Percentiles rank a stretch among this genome's conserved stretches.
These are phyloP conservation scores for Beris morrisii DNA, from an alignment of 2,888 invertebrate species.

Conservation along the genomic window DNA sequence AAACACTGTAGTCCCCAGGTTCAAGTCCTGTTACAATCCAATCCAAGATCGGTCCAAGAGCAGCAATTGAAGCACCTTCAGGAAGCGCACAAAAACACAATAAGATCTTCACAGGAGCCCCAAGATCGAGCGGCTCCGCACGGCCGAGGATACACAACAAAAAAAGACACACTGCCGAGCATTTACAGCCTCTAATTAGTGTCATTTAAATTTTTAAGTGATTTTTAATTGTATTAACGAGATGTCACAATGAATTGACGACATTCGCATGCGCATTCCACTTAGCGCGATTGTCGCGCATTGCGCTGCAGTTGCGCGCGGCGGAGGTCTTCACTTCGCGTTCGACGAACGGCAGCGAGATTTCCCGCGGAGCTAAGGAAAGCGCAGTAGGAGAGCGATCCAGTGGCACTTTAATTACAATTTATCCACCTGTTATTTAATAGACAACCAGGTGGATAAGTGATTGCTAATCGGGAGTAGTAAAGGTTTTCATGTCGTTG, in stretches of 20 bases:
- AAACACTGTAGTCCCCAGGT: background rate
- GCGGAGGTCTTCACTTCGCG: background rate
- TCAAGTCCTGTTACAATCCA: background rate
- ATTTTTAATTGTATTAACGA: slow-evolving; percentile 44
- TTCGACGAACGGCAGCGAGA: slow-evolving; percentile 7
- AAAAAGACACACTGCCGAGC: slow-evolving; percentile 14
- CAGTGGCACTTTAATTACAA: slow-evolving; percentile 35
- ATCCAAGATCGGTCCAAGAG: background rate
- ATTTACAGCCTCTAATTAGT: slow-evolving; percentile 44
- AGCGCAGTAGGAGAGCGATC: slow-evolving; percentile 32
- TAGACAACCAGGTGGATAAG: slow-evolving; percentile 38
- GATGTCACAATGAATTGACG: slow-evolving; percentile 38
- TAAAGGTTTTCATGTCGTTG: slow-evolving; percentile 11
- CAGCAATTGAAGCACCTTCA: slow-evolving; percentile 8
- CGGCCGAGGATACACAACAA: background rate
- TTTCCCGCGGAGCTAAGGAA: slow-evolving; percentile 9
- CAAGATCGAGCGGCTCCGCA: slow-evolving; percentile 17
- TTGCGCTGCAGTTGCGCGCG: background rate
- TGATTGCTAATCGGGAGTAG: slow-evolving; percentile 33
- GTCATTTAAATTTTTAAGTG: slow-evolving; percentile 46
- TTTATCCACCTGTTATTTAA: slow-evolving; percentile 33
- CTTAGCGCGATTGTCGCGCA: slow-evolving; percentile 16
- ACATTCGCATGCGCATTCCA: slow-evolving; percentile 37
- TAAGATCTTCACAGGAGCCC: background rate
- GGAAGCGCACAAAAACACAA: background rate